Conservation (phyloP, 1,140 invertebrate species). For the Riptortus pedestris region DNA sequence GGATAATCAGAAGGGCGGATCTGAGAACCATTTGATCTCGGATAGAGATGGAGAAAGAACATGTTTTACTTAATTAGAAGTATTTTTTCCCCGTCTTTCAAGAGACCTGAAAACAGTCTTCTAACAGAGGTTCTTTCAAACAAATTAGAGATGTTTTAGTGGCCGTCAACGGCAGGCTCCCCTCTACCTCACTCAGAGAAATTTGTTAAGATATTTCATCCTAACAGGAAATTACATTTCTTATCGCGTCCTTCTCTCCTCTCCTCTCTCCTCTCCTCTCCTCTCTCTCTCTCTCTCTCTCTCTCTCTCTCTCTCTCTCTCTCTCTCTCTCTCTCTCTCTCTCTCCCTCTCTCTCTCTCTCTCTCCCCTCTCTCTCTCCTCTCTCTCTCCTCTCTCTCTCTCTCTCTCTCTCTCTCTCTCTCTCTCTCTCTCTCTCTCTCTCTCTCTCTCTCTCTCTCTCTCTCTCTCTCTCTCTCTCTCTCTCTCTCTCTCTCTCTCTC, state of each 20-base stretch:
- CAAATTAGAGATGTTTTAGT: too few species aligned
- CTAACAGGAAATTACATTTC: too few species aligned
- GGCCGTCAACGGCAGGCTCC: too few species aligned
- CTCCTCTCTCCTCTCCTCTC: background rate
- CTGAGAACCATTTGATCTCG: too few species aligned
- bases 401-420: constrained; percentile 6
- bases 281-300: constrained; percentile 15
- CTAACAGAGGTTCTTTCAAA: too few species aligned
- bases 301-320: constrained; percentile 15
- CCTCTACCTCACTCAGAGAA: too few species aligned
- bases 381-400: constrained; percentile 13
- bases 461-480: background rate
- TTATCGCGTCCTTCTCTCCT: background rate
- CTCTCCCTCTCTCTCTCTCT: constrained; percentile 13
- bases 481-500: background rate
- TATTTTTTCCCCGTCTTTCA: too few species aligned
- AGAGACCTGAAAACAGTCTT: too few species aligned
- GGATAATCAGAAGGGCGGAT: too few species aligned
- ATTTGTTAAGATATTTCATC: too few species aligned
- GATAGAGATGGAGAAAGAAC: too few species aligned
- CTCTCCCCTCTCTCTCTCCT: background rate
- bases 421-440: background rate
- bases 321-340: constrained; percentile 15
- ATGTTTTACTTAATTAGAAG: too few species aligned
- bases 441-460: constrained; percentile 1